phyloP scores from a whole-genome alignment of 1,140 invertebrate species.

The Cherax quadricarinatus region DNA sequence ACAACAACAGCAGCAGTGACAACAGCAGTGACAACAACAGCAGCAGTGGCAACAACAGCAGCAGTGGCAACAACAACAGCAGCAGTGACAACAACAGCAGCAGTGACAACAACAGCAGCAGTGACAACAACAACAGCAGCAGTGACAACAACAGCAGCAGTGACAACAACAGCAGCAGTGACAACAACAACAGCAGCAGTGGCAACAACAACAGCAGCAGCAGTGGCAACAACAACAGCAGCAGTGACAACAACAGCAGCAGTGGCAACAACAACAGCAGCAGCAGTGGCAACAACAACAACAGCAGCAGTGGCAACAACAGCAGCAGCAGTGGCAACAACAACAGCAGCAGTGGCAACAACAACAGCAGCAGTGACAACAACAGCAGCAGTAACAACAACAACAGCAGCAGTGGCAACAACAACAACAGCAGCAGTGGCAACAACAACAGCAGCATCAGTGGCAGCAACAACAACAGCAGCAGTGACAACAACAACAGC shows the following conservation, averaged over 20 bases:
- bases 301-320: not conserved
- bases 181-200: too few species aligned
- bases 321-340: not conserved
- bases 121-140: not conserved
- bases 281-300: not conserved
- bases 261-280: too few species aligned
- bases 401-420: too few species aligned
- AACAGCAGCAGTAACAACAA: not conserved
- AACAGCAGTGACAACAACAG: not conserved
- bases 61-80: not conserved
- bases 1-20: not conserved
- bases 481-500: too few species aligned
- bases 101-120: not conserved
- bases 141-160: too few species aligned
- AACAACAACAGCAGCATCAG: too few species aligned
- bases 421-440: too few species aligned
- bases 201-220: not conserved
- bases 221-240: not conserved
- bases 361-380: not conserved
- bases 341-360: not conserved
- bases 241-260: too few species aligned
- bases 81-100: not conserved
- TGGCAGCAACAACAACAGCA: too few species aligned
- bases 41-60: not conserved
- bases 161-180: too few species aligned